These are phyloP conservation scores for Actinostola sp. DNA, from an alignment of 92 coral and sea anemone genomes.

Conservation along the genomic window DNA sequence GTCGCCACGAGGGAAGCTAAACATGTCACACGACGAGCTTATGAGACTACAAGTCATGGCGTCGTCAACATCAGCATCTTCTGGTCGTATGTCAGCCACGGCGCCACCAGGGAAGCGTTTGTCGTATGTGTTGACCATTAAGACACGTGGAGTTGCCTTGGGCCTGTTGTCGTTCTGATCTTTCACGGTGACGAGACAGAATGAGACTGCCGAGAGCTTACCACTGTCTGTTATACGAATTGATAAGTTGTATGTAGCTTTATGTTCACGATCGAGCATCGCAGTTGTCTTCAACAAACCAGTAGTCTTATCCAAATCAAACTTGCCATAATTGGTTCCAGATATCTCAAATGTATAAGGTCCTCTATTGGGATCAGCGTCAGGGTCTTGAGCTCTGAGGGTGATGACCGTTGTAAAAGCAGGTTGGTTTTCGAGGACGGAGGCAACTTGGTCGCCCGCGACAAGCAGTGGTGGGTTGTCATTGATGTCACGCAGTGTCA, in stretches of 20 bases:
- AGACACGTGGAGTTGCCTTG: conserved; percentile 64
- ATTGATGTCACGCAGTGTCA: conserved; percentile 77
- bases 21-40: conserved; percentile 48
- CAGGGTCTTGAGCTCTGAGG: conserved; percentile 75
- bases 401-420: conserved; percentile 67
- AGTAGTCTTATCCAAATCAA: conserved; percentile 55
- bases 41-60: conserved; percentile 66
- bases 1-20: conserved; percentile 73
- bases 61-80: conserved; percentile 82
- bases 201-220: conserved; percentile 57
- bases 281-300: conserved; percentile 71
- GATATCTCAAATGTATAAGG: conserved; percentile 74
- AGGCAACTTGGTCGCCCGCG: conserved; percentile 61
- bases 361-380: conserved; percentile 83
- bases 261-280: conserved; percentile 72
- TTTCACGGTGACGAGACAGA: conserved; percentile 66
- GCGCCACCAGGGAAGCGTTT: conserved; percentile 74
- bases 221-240: conserved; percentile 77
- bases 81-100: conserved; percentile 82
- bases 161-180: conserved; percentile 95
- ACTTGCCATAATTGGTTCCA: conserved; percentile 71
- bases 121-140: conserved; percentile 71
- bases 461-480: conserved; percentile 87
- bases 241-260: conserved; percentile 59
- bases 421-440: conserved; percentile 70